Conservation (phyloP, 2,797 vertebrate species). For the Sebastes iracundus region DNA sequence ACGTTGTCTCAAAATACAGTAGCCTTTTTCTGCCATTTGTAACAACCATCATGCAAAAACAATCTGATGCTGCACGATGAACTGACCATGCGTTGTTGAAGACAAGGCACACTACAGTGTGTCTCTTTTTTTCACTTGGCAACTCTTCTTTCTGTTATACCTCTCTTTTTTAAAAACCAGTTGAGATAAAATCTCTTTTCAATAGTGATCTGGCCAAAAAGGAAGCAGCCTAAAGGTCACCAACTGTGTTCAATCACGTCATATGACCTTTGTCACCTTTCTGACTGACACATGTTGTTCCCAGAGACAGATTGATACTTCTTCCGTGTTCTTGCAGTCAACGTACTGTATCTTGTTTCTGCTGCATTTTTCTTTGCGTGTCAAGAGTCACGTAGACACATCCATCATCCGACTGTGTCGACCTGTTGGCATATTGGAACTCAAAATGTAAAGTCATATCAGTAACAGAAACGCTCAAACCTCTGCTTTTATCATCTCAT, state of each 20-base stretch:
- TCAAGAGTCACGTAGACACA: background rate
- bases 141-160: background rate
- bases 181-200: no score
- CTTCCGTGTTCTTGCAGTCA: slow-evolving; percentile 10
- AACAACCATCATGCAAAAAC: no score
- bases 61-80: no score
- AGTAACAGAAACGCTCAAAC: background rate
- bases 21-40: background rate
- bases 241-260: background rate
- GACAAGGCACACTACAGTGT: background rate
- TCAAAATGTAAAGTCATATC: background rate
- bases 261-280: background rate
- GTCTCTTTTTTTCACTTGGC: background rate
- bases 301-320: background rate
- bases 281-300: slow-evolving; percentile 1
- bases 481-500: background rate
- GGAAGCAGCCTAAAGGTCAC: background rate
- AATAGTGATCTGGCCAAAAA: no score
- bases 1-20: background rate
- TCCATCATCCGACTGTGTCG: background rate
- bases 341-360: slow-evolving; percentile 12
- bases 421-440: background rate
- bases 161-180: no score
- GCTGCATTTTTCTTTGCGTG: background rate
- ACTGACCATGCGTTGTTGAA: background rate